Percentiles rank a stretch among this genome's conserved stretches.
Conservation (phyloP, 2,797 vertebrate genomes). For the Malurus leucopterus region DNA sequence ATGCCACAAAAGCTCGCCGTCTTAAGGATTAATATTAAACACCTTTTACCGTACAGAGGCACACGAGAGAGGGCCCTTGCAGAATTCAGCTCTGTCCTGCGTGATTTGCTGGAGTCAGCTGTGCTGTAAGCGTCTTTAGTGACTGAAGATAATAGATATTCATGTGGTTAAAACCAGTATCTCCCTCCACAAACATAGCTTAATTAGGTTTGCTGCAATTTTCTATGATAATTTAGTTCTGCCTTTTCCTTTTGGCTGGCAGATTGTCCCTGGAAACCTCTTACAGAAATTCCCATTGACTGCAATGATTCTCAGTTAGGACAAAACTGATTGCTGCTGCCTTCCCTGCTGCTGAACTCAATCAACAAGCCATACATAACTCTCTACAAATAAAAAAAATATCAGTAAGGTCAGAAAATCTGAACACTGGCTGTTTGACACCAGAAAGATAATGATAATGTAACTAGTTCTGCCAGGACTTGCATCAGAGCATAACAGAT, state of each 20-base stretch:
- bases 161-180: slow-evolving; percentile 25
- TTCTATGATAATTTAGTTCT: slow-evolving; percentile 55
- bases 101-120: not conserved
- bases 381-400: slow-evolving; percentile 3
- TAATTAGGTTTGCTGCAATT: slow-evolving; percentile 63
- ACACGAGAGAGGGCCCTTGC: not conserved
- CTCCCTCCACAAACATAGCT: slow-evolving; percentile 18
- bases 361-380: slow-evolving; percentile 51
- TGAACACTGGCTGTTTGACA: slow-evolving; percentile 49
- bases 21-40: slow-evolving; percentile 33
- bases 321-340: slow-evolving; percentile 43
- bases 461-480: slow-evolving; percentile 40
- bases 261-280: slow-evolving; percentile 52
- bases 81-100: not conserved
- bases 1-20: not conserved
- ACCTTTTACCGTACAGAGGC: not conserved
- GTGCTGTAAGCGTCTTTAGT: slow-evolving; percentile 11
- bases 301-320: slow-evolving; percentile 43
- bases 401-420: slow-evolving; percentile 21
- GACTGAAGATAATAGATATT: slow-evolving; percentile 34
- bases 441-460: slow-evolving; percentile 39
- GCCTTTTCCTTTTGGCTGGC: slow-evolving; percentile 54
- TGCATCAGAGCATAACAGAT: slow-evolving; percentile 30
- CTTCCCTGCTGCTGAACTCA: slow-evolving; percentile 52
- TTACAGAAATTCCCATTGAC: slow-evolving; percentile 48